phyloP scores from a whole-genome alignment of 2,888 invertebrate species.

The Entomobrya proxima region DNA sequence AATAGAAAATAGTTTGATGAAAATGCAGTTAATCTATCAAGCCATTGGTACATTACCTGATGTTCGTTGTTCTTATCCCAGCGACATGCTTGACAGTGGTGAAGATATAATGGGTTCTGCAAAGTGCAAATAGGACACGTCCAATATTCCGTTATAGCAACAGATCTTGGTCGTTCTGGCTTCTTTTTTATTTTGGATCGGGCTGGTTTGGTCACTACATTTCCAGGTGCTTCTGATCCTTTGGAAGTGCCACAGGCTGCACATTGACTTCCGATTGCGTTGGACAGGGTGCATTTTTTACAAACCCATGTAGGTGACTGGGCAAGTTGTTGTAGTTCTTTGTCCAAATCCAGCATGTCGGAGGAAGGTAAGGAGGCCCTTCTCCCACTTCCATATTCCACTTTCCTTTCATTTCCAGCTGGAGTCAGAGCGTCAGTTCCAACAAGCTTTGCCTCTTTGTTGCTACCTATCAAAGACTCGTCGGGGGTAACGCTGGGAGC shows the following conservation, averaged over 20 bases:
- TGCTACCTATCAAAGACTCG: neutral
- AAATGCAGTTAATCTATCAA: no score
- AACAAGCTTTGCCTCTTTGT: neutral
- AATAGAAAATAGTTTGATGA: no score
- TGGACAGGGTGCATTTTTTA: conserved; percentile 90
- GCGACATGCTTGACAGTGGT: conserved; percentile 74
- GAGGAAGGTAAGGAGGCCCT: conserved; percentile 73
- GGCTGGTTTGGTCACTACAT: conserved; percentile 9
- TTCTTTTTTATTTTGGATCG: conserved; percentile 65
- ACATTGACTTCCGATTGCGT: conserved; percentile 85
- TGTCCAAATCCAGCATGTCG: conserved; percentile 69
- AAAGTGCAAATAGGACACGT: conserved; percentile 74
- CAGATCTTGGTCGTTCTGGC: conserved; percentile 72
- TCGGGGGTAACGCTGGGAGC: neutral
- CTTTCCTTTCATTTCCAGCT: conserved; percentile 14
- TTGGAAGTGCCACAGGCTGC: conserved; percentile 90
- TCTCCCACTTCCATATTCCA: conserved; percentile 53
- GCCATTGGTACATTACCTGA: no score
- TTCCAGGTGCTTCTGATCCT: conserved; percentile 55
- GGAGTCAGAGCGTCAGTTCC: neutral
- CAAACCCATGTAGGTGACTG: conserved; percentile 84
- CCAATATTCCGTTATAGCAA: conserved; percentile 74
- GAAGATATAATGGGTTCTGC: conserved; percentile 73
- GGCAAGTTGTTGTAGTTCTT: conserved; percentile 67
- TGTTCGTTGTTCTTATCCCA: conserved; percentile 74